Conservation (phyloP, 2,888 invertebrate species). For the Tinea trinotella region DNA sequence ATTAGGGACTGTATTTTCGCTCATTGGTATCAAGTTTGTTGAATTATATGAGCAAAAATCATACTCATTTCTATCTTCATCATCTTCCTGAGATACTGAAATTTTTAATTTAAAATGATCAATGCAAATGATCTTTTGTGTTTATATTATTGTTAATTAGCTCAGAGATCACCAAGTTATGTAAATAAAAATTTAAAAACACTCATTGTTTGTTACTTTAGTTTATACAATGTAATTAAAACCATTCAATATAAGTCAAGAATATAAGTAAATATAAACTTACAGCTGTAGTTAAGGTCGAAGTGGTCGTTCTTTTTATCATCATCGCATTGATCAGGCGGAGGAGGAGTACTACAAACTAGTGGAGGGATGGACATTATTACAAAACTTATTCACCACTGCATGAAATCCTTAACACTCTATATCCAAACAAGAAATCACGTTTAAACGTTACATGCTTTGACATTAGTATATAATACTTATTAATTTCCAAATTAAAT, state of each 20-base stretch:
- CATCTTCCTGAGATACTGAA: conserved; percentile 56
- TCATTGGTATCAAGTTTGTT: neutral
- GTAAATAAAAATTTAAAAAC: neutral
- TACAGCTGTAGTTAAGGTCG: conserved; percentile 57
- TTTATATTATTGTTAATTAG: too few relatives aligned
- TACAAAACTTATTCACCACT: conserved; percentile 16
- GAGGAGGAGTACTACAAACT: conserved; percentile 77
- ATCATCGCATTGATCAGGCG: conserved; percentile 75
- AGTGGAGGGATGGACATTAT: conserved; percentile 77
- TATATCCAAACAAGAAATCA: neutral
- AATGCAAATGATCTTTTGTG: too few relatives aligned
- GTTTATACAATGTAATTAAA: neutral
- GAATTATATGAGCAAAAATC: conserved; percentile 28
- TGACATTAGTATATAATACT: neutral
- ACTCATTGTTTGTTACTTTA: neutral
- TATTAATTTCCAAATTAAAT: neutral
- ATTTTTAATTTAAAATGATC: too few relatives aligned
- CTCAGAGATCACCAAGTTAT: too few relatives aligned
- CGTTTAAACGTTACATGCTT: neutral
- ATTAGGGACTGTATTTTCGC: neutral
- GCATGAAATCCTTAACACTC: neutral
- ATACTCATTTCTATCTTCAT: conserved; percentile 49
- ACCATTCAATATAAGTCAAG: neutral
- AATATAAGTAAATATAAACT: conserved; percentile 29
- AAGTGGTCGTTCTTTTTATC: conserved; percentile 72